A percentile compares a stretch with the other conserved stretches of the same genome.
phyloP scores from a whole-genome alignment of 2,113 vertebrate genomes.

The Oenanthe melanoleuca region DNA sequence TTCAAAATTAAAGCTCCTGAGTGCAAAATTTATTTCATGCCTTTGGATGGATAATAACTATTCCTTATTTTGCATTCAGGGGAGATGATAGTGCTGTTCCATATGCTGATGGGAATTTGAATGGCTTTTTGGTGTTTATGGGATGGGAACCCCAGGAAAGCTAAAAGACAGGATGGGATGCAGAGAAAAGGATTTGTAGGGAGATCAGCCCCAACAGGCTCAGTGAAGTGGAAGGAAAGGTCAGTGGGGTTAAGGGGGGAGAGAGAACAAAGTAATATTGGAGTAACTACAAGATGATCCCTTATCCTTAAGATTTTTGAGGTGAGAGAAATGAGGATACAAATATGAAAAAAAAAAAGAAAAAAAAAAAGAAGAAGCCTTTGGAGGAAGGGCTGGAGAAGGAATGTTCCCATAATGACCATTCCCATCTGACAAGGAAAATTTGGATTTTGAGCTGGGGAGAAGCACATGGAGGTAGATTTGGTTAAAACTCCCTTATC shows the following conservation, averaged over 20 bases:
- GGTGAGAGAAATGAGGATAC: neutral
- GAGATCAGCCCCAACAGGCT: neutral
- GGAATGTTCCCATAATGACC: neutral
- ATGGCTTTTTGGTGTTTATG: neutral
- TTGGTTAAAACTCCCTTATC: fast-evolving
- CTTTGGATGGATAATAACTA: neutral
- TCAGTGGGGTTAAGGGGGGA: neutral
- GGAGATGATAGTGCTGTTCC: neutral
- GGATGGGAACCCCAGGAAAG: neutral
- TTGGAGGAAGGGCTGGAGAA: neutral
- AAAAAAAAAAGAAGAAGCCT: neutral
- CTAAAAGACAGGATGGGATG: neutral
- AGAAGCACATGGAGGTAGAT: neutral
- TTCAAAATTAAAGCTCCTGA: neutral
- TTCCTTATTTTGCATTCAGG: neutral
- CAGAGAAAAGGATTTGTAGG: neutral
- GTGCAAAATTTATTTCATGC: neutral
- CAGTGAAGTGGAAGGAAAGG: neutral
- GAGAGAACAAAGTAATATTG: neutral
- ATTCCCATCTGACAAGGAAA: neutral
- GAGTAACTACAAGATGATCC: neutral
- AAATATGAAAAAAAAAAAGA: neutral
- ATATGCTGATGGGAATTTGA: neutral
- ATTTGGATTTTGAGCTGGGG: neutral
- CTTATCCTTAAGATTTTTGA: neutral